Evolutionary conservation across 1,140 invertebrate genomes (phyloP), one percentile per base, ranked within the genome.

Genomic region (Tetragnatha versicolor): DNA sequence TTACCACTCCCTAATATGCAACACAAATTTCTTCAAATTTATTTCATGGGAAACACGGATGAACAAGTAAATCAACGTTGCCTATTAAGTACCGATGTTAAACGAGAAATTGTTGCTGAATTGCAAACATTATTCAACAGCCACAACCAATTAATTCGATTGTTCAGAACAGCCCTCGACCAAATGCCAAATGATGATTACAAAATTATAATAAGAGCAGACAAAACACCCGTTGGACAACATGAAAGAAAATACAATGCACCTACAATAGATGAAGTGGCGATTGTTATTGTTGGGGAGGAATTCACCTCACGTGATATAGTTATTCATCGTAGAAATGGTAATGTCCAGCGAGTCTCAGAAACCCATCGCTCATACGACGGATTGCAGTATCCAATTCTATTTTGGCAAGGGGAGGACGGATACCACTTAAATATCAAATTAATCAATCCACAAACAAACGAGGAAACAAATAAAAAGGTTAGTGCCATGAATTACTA

Each of bases 371-470:
- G 65, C 31, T 79, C 76, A 55, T 6, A 69, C 12, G 39, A 69
- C 12, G 60, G 14, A 63, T 63, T 61, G 25, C 66, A 69, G 25
- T 49, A 79, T 72, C 51, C 65, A 7, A 79, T 79, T 58, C 31
- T 79, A 82, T 85, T 85, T 83, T 86, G 84, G 73, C 79, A 85
- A 81, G 85, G 86, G 77, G 83, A 86, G 68, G 81, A 85, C 83
- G 83, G 83, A 78, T 72, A 72, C 63, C 69, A 72, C 25, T 72
- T 72, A 20, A 29, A 72, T 55, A 58, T 72, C 39, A 31, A 77
- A 5, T 37, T 53, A 12, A 76, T 29, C 14, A 73, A 75, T 79
- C 65, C 60, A 27, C 1, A 70, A 51, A 51, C 49, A 20, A n/a
- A n/a, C n/a, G n/a, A n/a, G n/a, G 39, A 14, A 51, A 31, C 20